Evolutionary conservation across 2,797 vertebrate genomes (phyloP).

Genomic region (Avahi laniger): DNA sequence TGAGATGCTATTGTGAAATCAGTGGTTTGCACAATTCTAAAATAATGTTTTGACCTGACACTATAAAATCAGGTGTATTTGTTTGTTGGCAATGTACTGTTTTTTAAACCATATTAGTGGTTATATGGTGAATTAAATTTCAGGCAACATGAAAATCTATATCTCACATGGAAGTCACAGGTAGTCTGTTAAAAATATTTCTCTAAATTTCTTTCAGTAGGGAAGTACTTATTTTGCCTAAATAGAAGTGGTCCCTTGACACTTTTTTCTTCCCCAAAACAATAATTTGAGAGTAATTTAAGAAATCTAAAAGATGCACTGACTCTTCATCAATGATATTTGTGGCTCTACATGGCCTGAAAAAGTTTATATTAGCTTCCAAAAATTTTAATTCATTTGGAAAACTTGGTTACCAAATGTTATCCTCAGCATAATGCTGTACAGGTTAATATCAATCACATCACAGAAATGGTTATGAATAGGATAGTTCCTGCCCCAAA

Average conservation of each 20-base stretch:
- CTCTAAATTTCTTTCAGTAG: not conserved
- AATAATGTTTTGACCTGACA: not conserved
- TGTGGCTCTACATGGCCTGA: not conserved
- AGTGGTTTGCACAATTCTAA: constrained; percentile 2
- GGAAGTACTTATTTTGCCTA: not conserved
- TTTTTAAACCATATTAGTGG: not conserved
- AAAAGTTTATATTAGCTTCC: not conserved
- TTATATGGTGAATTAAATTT: not conserved
- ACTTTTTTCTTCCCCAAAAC: not conserved
- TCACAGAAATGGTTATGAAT: not conserved
- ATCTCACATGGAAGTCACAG: not conserved
- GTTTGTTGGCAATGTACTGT: not conserved
- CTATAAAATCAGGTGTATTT: not conserved
- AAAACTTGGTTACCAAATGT: not conserved
- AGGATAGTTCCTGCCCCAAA: not conserved
- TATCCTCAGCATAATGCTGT: not conserved
- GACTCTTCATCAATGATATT: not conserved
- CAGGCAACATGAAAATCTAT: not conserved
- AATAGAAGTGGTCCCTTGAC: not conserved
- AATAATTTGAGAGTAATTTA: not conserved
- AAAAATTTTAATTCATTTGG: not conserved
- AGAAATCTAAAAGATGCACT: not conserved
- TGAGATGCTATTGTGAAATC: not conserved
- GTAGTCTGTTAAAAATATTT: not conserved
- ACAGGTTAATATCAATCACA: not conserved